A percentile compares a stretch with the other conserved stretches of the same genome.
Evolutionary conservation across 2,113 vertebrate species (phyloP).

Genomic region (Zosterops lateralis): DNA sequence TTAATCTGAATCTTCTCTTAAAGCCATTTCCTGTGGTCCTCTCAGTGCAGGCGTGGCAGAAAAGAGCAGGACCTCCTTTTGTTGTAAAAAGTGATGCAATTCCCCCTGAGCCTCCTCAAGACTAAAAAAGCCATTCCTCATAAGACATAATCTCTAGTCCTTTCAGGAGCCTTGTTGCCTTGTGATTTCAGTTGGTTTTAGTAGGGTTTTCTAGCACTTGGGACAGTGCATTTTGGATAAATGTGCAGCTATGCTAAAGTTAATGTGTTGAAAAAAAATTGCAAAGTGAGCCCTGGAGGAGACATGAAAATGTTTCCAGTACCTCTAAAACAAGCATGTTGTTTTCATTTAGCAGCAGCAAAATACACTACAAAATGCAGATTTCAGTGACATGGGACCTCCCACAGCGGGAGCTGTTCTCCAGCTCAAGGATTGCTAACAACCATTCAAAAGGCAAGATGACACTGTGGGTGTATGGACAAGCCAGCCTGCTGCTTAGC

Average conservation of each 20-base stretch:
- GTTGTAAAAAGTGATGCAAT: neutral
- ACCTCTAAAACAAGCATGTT: neutral
- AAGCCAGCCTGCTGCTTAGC: neutral
- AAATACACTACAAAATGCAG: neutral
- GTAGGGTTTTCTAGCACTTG: neutral
- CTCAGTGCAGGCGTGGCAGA: neutral
- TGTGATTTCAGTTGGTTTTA: neutral
- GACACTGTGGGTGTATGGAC: rapidly evolving
- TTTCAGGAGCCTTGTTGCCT: rapidly evolving
- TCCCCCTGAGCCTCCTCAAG: neutral
- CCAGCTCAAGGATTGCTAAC: neutral
- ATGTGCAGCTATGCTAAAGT: neutral
- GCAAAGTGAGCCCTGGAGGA: neutral
- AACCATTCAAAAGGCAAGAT: neutral
- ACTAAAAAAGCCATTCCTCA: neutral
- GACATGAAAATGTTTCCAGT: neutral
- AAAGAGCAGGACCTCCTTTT: neutral
- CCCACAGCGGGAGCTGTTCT: neutral
- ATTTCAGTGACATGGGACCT: neutral
- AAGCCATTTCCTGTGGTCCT: neutral
- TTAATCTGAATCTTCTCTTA: neutral
- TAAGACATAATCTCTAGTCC: neutral
- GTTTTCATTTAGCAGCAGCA: neutral
- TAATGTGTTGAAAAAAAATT: neutral
- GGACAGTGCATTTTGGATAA: neutral